These are phyloP conservation scores for Ficedula albicollis DNA, from an alignment of 2,797 vertebrate genomes.

Conservation along the genomic window DNA sequence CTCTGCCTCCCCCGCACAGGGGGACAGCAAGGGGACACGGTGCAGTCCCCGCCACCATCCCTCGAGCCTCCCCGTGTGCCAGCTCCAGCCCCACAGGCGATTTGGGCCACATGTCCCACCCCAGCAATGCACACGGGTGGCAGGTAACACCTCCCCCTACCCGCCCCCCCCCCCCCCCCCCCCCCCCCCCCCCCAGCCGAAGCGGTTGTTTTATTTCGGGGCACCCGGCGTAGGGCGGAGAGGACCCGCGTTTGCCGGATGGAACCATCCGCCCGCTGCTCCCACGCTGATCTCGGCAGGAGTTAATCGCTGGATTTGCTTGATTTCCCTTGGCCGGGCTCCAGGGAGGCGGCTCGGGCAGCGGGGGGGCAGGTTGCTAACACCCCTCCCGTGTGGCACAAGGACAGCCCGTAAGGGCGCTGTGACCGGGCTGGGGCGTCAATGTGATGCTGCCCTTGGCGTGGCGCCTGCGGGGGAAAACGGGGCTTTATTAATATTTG, in stretches of 20 bases:
- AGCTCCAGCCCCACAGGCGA: fast-evolving
- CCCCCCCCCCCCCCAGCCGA: fast-evolving
- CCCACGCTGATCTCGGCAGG: not conserved
- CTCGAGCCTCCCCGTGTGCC: fast-evolving
- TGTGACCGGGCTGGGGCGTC: not conserved
- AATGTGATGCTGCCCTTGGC: not conserved
- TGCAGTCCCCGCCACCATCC: fast-evolving
- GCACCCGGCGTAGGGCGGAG: not conserved
- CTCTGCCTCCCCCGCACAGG: not conserved
- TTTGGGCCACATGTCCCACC: fast-evolving
- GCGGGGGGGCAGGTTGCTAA: not conserved
- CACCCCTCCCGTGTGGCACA: not conserved
- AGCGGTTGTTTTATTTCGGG: not conserved
- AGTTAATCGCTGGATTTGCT: not conserved
- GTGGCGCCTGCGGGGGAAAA: fast-evolving
- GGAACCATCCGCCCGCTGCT: not conserved
- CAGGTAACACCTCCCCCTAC: fast-evolving
- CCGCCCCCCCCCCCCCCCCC: fast-evolving
- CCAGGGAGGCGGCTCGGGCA: not conserved
- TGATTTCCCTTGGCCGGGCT: not conserved
- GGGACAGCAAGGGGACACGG: not conserved
- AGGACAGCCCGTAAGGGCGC: not conserved
- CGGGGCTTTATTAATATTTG: fast-evolving
- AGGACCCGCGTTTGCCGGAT: fast-evolving
- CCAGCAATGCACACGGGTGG: fast-evolving